Evolutionary conservation across 92 coral and sea anemone genomes (phyloP).

Genomic region (Virgularia gustaviana): DNA sequence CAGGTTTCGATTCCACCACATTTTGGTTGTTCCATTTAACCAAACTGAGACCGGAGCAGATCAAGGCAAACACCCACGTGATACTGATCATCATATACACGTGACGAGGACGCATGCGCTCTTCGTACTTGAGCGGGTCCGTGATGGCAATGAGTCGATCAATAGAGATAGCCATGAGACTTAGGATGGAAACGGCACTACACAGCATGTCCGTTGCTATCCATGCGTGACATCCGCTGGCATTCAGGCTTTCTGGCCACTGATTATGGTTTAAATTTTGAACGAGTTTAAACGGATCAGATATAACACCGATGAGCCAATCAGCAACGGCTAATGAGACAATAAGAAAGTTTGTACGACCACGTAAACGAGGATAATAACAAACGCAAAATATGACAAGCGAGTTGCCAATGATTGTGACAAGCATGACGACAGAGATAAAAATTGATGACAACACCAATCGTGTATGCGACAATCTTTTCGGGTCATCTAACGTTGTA

Average conservation of each 20-base stretch:
- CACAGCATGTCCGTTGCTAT: slow-evolving; percentile 87
- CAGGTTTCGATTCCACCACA: slow-evolving; percentile 13
- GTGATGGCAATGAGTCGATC: slow-evolving; percentile 85
- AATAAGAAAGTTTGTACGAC: slow-evolving; percentile 83
- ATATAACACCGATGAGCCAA: slow-evolving; percentile 69
- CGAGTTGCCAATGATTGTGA: slow-evolving; percentile 78
- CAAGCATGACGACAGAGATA: slow-evolving; percentile 69
- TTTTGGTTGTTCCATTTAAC: slow-evolving; percentile 71
- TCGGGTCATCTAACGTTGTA: background rate
- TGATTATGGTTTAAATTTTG: slow-evolving; percentile 63
- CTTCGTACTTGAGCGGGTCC: slow-evolving; percentile 80
- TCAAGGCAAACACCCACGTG: slow-evolving; percentile 74
- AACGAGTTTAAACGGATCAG: slow-evolving; percentile 79
- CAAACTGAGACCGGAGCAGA: slow-evolving; percentile 68
- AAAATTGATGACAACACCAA: slow-evolving; percentile 50
- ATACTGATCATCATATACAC: slow-evolving; percentile 58
- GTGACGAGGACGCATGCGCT: slow-evolving; percentile 76
- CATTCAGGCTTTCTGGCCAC: slow-evolving; percentile 66
- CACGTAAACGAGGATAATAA: slow-evolving; percentile 69
- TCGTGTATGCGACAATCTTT: background rate
- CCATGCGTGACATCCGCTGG: slow-evolving; percentile 82
- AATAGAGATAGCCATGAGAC: slow-evolving; percentile 76
- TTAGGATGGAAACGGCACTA: slow-evolving; percentile 86
- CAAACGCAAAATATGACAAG: slow-evolving; percentile 83
- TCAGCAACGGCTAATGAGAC: slow-evolving; percentile 95